phyloP scores from a whole-genome alignment of 2,113 vertebrate species.

The Sapayoa aenigma region DNA sequence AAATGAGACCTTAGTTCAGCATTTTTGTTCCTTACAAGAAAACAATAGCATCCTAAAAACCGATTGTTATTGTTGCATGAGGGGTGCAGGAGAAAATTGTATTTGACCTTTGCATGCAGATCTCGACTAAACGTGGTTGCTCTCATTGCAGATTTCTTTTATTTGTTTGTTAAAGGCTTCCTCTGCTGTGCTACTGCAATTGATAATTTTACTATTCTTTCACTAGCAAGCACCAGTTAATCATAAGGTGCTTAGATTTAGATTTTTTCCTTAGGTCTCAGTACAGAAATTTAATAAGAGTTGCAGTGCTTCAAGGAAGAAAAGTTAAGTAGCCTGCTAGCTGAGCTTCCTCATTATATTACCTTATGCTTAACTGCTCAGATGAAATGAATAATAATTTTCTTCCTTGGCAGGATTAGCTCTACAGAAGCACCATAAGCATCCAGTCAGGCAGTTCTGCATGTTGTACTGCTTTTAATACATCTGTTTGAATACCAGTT shows the following conservation, averaged over 20 bases:
- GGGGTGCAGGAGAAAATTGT: neutral
- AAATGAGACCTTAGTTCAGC: neutral
- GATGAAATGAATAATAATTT: conserved; percentile 44
- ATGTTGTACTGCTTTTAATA: conserved; percentile 7
- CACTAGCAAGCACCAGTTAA: neutral
- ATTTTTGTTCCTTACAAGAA: neutral
- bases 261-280: neutral
- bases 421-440: neutral
- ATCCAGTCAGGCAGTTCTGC: neutral
- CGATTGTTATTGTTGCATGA: neutral
- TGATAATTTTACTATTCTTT: neutral
- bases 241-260: conserved; percentile 17
- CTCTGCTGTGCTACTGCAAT: neutral
- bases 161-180: neutral
- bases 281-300: conserved; percentile 20
- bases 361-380: conserved; percentile 37
- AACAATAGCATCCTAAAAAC: neutral
- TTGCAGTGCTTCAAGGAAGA: conserved; percentile 41
- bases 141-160: neutral
- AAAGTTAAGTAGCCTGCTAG: conserved; percentile 35
- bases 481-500: neutral
- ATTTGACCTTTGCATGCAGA: neutral
- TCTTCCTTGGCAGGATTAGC: conserved; percentile 1
- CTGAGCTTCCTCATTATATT: conserved; percentile 2
- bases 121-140: rapidly evolving